Evolutionary conservation across 2,888 invertebrate species (phyloP), one percentile per base, ranked within the genome.

Genomic region (Lasioglossum lativentre): DNA sequence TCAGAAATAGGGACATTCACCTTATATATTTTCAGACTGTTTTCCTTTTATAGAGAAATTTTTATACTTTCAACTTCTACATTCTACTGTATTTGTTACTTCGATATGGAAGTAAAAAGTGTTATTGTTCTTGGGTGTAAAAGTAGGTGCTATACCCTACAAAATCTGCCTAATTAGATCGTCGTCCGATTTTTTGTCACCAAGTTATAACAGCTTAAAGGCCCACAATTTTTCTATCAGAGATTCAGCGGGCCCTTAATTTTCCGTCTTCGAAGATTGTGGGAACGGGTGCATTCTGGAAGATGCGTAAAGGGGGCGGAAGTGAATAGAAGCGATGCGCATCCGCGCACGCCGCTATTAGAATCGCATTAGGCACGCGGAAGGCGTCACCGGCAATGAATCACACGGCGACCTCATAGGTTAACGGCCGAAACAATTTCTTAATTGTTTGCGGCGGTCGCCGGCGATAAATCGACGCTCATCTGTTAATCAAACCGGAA

Each of bases 371-470:
- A 91, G 83, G 82, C 34, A 76, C 83, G 75, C 74, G 82, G 81
- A 87, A 87, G 87, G 81, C 88, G 86, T 88, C 85, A 71, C 66
- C 66, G 74, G 73, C 83, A 84, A 90, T 90, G 91, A 90, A 90
- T 90, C 91, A 89, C 73, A 82, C 56, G 42, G 42, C 81, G 88
- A 88, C 87, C 88, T 80, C 76, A 38, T 59, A 52, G 83, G 90
- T 91, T 83, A 90, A 90, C 78, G 91, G 83, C 81, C 80, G 83
- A 90, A 90, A 90, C 90, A 83, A 90, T 91, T 89, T 89, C 90
- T 89, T 91, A 90, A 90, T 90, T 90, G 88, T 90, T 90, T 90
- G 16, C 72, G 45, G 42, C 40, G 63, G 75, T 30, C 68, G 34
- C 42, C 27, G 14, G 63, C 45, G 56, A 82, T 84, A 82, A 83